Conservation (phyloP, 2,797 vertebrate genomes). For the Galago senegalensis region DNA sequence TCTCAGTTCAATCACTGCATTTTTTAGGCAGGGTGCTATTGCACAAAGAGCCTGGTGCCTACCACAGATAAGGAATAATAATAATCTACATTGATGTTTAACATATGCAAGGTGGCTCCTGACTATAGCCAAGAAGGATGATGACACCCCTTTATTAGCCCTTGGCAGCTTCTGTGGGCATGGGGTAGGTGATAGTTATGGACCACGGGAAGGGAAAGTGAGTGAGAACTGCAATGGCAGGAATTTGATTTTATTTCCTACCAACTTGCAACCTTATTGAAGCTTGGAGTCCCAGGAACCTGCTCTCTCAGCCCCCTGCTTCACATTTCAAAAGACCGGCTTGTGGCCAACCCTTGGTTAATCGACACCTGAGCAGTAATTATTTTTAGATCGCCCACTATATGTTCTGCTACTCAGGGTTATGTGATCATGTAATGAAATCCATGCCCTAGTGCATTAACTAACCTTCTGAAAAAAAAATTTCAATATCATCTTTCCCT, state of each 20-base stretch:
- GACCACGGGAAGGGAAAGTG: conserved; percentile 37
- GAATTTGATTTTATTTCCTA: conserved; percentile 53
- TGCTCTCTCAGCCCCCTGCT: conserved; percentile 27
- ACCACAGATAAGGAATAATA: conserved; percentile 1
- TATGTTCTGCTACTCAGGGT: conserved; percentile 86
- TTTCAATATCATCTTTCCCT: conserved; percentile 78
- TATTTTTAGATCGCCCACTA: conserved; percentile 86
- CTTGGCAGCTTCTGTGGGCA: neutral
- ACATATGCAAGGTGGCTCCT: neutral
- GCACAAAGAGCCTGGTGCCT: neutral
- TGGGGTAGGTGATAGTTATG: neutral
- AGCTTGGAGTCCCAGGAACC: conserved; percentile 43
- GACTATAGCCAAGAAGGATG: neutral
- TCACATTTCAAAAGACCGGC: conserved; percentile 74
- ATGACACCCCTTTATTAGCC: neutral
- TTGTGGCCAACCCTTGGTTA: conserved; percentile 74
- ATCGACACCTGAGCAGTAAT: conserved; percentile 81
- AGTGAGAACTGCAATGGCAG: conserved; percentile 31
- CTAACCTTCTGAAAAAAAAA: conserved; percentile 82
- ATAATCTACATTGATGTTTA: conserved; percentile 17
- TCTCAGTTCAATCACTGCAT: neutral
- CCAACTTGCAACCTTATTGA: conserved; percentile 20
- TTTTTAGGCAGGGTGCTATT: conserved; percentile 48
- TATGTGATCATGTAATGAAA: conserved; percentile 86
- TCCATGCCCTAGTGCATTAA: conserved; percentile 85